phyloP scores from a whole-genome alignment of 2,888 invertebrate genomes.

The Crioceris asparagi region DNA sequence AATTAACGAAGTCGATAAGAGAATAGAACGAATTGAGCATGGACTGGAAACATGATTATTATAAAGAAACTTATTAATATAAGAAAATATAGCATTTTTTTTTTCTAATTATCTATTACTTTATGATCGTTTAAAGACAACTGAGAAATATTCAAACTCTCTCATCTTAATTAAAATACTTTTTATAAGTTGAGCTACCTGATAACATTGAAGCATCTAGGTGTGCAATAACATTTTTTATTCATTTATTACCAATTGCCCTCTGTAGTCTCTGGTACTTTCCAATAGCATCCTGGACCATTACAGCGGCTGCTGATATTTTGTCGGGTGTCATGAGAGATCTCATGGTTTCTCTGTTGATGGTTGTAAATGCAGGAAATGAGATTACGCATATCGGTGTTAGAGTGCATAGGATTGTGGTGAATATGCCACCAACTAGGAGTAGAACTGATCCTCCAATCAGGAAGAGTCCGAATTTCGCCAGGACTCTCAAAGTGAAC shows the following conservation, averaged over 20 bases:
- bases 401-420: conserved; percentile 49
- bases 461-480: conserved; percentile 38
- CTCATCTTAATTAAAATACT: too few species aligned
- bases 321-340: conserved; percentile 48
- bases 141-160: too few species aligned
- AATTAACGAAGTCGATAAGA: too few species aligned
- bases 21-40: too few species aligned
- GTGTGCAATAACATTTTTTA: too few species aligned
- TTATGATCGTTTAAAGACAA: too few species aligned
- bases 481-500: conserved; percentile 28
- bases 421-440: conserved; percentile 44
- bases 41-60: too few species aligned
- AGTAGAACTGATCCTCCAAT: conserved; percentile 38
- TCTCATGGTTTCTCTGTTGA: conserved; percentile 43
- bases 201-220: too few species aligned
- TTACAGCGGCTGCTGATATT: conserved; percentile 46
- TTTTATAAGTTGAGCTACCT: too few species aligned
- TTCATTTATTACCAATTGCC: conserved; percentile 16
- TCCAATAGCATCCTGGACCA: conserved; percentile 51
- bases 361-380: conserved; percentile 35
- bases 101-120: too few species aligned
- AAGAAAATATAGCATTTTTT: too few species aligned
- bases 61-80: too few species aligned
- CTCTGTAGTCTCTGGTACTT: conserved; percentile 42
- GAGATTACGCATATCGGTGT: conserved; percentile 51